Evolutionary conservation across 1,140 invertebrate genomes (phyloP), one percentile per base, ranked within the genome.

Genomic region (Polypedilum pembai): DNA sequence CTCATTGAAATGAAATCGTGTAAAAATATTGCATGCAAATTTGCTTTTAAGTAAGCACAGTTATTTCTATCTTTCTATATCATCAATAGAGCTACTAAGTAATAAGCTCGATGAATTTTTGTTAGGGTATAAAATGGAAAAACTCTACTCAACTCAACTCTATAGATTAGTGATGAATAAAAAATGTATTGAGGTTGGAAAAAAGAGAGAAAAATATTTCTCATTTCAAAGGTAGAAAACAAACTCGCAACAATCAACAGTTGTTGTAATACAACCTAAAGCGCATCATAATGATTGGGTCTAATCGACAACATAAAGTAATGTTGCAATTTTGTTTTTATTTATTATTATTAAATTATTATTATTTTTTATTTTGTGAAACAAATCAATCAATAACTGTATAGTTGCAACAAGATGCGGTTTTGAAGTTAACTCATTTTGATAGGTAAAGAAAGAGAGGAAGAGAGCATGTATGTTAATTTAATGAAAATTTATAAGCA

Each of bases 321-420:
- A 56, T 12, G 7, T 15, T 56, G 45, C 45, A 56, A n/a, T 56
- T 56, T 56, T 56, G 45, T 56, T 15, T 45, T 56, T n/a, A n/a
- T 15, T 56, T 56, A n/a, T 15, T 56, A 3, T 10, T 15, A 56
- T 56, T 56, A 33, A 33, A 33, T 33, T 33, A 33, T 33, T 33
- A 33, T 5, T 33, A n/a, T 56, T 56, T 4, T 56, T n/a, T 15
- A 12, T n/a, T n/a, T 56, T 56, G n/a, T 56, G 15, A 56, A n/a
- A 56, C 12, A 56, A 56, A n/a, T n/a, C 45, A 56, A 56, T 56
- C 45, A 56, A 56, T 56, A 56, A 56, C 45, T 56, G 45, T 56
- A 56, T 33, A 33, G 24, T 33, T 33, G 24, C 24, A 33, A 33
- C 24, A 5, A 33, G 24, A 33, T 33, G 24, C 24, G 24, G 24